Conservation (phyloP, 2,888 invertebrate species). For the Drepana falcataria region DNA sequence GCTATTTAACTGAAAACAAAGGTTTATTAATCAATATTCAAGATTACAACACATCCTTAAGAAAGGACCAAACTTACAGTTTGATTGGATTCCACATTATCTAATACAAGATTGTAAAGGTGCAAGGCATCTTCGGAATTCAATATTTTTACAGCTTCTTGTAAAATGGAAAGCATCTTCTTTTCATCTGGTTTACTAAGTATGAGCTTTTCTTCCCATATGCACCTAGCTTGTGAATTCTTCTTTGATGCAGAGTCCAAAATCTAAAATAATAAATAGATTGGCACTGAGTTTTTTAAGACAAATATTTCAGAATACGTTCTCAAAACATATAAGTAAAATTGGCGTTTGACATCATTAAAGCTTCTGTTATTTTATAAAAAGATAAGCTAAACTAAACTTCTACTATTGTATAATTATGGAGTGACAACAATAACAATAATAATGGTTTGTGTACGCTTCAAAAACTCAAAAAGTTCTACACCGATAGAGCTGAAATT, state of each 20-base stretch:
- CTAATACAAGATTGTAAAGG: conserved; percentile 55
- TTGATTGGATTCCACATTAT: conserved; percentile 45
- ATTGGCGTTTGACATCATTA: too few relatives aligned
- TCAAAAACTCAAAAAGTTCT: too few relatives aligned
- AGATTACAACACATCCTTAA: conserved; percentile 2
- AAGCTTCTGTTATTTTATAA: too few relatives aligned
- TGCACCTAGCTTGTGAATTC: conserved; percentile 38
- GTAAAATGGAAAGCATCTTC: conserved; percentile 45
- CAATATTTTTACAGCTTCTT: conserved; percentile 51
- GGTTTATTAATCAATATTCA: conserved; percentile 1
- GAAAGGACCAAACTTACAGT: conserved; percentile 40
- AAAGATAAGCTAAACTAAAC: too few relatives aligned
- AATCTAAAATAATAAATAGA: conserved; percentile 39
- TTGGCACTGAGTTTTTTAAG: background rate
- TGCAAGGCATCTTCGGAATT: conserved; percentile 45
- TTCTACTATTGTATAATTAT: too few relatives aligned
- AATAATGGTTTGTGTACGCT: too few relatives aligned
- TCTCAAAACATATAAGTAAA: background rate
- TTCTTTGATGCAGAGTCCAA: conserved; percentile 45
- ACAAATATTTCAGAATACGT: background rate
- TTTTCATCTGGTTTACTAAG: conserved; percentile 52
- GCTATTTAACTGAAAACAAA: conserved; percentile 53
- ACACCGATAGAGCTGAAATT: too few relatives aligned
- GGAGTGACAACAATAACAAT: too few relatives aligned
- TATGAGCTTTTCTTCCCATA: conserved; percentile 60